phyloP scores from a whole-genome alignment of 2,113 vertebrate species.

The Phainopepla nitens region DNA sequence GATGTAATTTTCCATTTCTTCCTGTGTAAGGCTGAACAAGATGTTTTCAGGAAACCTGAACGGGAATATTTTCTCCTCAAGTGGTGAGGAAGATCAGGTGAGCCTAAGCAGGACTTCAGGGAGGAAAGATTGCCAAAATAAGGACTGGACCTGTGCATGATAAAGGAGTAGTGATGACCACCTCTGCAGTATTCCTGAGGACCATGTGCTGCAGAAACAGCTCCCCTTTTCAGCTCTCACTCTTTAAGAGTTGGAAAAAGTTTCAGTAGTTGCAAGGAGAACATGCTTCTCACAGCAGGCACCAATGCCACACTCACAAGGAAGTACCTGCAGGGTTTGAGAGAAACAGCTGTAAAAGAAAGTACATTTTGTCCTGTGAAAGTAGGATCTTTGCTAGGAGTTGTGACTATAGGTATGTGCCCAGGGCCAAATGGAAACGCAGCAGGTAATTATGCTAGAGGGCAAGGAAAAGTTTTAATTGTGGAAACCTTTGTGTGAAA shows the following conservation, averaged over 20 bases:
- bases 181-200: background rate
- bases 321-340: background rate
- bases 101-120: background rate
- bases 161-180: background rate
- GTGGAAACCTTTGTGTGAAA: background rate
- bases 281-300: background rate
- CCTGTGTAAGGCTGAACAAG: background rate
- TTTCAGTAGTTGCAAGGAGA: background rate
- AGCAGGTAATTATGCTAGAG: background rate
- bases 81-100: background rate
- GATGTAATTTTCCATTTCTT: background rate
- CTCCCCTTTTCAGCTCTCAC: background rate
- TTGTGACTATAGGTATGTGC: accelerated
- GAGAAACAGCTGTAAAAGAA: background rate
- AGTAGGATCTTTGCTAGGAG: background rate
- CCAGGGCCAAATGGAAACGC: background rate
- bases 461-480: background rate
- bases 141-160: background rate
- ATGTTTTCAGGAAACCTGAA: background rate
- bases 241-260: background rate
- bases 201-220: background rate
- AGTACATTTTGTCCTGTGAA: background rate
- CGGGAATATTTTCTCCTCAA: background rate
- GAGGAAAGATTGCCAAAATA: background rate
- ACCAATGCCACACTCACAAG: background rate